These are phyloP conservation scores for Charanyca ferruginea DNA, from an alignment of 2,888 invertebrate genomes.

Conservation along the genomic window DNA sequence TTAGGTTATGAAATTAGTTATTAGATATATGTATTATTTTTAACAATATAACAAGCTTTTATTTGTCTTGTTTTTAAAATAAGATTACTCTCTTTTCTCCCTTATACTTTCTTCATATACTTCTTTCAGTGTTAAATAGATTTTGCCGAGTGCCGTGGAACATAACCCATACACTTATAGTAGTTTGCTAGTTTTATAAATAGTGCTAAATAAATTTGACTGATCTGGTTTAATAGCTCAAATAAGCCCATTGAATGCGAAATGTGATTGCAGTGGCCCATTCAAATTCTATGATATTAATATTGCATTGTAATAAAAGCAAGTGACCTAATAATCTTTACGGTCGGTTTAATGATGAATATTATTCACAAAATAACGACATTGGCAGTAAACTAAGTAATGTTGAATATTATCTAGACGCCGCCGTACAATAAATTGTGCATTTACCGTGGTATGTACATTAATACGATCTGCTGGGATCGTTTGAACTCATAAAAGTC, in stretches of 20 bases:
- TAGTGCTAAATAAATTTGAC: neutral
- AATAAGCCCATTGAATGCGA: constrained; percentile 5
- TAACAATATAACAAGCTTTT: no score
- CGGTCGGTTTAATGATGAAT: constrained; percentile 10
- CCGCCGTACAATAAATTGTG: constrained; percentile 32
- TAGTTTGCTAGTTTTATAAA: no score
- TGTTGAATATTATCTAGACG: constrained; percentile 31
- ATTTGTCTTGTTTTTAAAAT: constrained; percentile 18
- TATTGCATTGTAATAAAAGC: constrained; percentile 17
- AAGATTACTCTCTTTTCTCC: no score
- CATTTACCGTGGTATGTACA: constrained; percentile 7
- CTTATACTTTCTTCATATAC: no score
- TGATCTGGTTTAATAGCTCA: neutral
- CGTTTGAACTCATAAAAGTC: constrained; percentile 43
- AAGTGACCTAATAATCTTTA: constrained; percentile 29
- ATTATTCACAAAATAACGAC: constrained; percentile 42
- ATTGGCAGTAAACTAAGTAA: constrained; percentile 4
- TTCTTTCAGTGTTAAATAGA: no score
- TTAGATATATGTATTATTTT: neutral
- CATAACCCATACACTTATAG: no score
- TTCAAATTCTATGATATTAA: constrained; percentile 5
- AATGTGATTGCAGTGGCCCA: neutral
- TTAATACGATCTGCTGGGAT: constrained; percentile 17
- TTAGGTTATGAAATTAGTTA: constrained; percentile 38
- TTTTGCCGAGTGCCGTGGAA: no score